phyloP scores from a whole-genome alignment of 2,113 vertebrate species.

The Panthera leo region DNA sequence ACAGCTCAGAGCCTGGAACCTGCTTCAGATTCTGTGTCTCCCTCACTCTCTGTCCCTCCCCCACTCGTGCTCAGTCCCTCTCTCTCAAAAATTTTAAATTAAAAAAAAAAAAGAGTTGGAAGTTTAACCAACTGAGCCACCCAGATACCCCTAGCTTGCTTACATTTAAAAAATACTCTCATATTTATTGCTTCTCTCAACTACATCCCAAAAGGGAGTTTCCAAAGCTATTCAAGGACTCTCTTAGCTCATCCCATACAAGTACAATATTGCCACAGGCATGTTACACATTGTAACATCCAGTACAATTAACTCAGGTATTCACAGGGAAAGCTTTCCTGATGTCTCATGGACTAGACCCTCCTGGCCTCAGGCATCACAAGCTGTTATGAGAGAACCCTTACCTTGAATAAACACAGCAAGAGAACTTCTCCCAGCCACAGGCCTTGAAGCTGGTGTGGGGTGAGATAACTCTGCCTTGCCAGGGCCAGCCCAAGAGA shows the following conservation, averaged over 20 bases:
- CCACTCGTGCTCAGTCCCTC: too few species aligned
- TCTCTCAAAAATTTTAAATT: too few species aligned
- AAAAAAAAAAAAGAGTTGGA: too few species aligned
- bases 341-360: not conserved
- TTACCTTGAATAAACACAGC: not conserved
- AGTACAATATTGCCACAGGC: not conserved
- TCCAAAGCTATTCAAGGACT: not conserved
- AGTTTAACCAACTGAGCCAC: too few species aligned
- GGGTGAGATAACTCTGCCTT: not conserved
- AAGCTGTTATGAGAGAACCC: not conserved
- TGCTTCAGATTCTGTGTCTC: too few species aligned
- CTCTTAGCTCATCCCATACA: not conserved
- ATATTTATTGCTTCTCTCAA: not conserved
- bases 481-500: not conserved
- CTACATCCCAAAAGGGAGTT: not conserved
- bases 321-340: not conserved
- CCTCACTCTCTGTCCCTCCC: too few species aligned
- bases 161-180: not conserved
- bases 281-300: not conserved
- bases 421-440: not conserved
- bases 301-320: not conserved
- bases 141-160: too few species aligned
- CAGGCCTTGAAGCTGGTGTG: not conserved
- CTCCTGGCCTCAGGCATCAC: not conserved
- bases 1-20: too few species aligned